Evolutionary conservation across 2,888 invertebrate species (phyloP).

Genomic region (Glomeris marginata): DNA sequence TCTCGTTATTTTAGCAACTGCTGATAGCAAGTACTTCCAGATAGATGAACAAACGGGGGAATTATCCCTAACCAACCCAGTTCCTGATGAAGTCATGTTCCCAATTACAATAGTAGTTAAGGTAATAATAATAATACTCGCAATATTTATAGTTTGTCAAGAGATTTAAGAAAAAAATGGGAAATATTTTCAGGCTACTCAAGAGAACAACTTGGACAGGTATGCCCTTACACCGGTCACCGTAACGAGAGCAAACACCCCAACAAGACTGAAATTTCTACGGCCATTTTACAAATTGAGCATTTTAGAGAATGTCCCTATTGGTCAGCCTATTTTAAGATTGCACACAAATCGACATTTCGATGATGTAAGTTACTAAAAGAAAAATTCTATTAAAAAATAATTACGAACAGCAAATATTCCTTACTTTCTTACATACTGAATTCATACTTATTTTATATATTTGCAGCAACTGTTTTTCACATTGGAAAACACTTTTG

Average conservation of each 20-base stretch:
- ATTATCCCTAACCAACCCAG: slow-evolving; percentile 41
- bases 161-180: too few relatives aligned
- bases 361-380: slow-evolving; percentile 29
- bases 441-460: neutral
- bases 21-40: slow-evolving; percentile 46
- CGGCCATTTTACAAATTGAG: slow-evolving; percentile 52
- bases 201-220: slow-evolving; percentile 71
- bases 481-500: slow-evolving; percentile 5
- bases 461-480: slow-evolving; percentile 11
- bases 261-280: slow-evolving; percentile 46
- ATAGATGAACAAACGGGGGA: slow-evolving; percentile 49
- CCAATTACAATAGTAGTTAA: slow-evolving; percentile 59
- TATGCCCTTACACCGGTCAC: slow-evolving; percentile 72
- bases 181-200: slow-evolving; percentile 49
- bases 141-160: neutral
- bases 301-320: slow-evolving; percentile 58
- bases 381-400: neutral
- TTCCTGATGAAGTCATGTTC: slow-evolving; percentile 38
- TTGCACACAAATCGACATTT: slow-evolving; percentile 47
- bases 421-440: neutral
- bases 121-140: slow-evolving; percentile 30
- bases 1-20: slow-evolving; percentile 34
- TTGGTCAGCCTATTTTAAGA: slow-evolving; percentile 55
- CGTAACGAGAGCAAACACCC: slow-evolving; percentile 41
- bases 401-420: neutral